phyloP scores from a whole-genome alignment of 2,797 vertebrate genomes.

The Columba guinea region DNA sequence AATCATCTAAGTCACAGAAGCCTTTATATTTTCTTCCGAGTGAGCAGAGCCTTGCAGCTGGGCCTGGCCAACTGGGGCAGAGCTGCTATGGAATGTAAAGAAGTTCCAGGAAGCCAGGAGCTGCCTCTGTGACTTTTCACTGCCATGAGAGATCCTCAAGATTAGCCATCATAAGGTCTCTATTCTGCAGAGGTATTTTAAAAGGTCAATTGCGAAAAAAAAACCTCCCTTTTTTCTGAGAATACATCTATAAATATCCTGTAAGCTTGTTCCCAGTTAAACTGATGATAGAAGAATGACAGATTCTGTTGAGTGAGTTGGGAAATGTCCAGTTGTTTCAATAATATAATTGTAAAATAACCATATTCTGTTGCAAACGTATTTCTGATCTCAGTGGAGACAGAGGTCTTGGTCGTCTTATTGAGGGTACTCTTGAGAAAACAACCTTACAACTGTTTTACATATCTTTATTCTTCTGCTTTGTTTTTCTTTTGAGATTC shows the following conservation, averaged over 20 bases:
- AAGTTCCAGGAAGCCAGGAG: neutral
- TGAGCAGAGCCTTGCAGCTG: neutral
- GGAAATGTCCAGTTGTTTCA: neutral
- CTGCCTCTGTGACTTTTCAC: neutral
- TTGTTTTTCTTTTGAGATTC: neutral
- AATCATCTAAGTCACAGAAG: neutral
- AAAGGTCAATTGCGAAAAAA: neutral
- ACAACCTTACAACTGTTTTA: neutral
- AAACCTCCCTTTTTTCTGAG: neutral
- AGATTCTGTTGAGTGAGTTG: neutral
- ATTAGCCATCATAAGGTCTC: neutral
- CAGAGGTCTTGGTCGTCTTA: neutral
- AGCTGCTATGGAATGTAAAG: neutral
- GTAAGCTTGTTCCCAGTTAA: neutral
- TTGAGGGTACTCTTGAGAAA: neutral
- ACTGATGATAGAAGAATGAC: neutral
- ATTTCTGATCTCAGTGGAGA: neutral
- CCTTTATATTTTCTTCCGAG: neutral
- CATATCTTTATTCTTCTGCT: neutral
- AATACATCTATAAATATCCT: neutral
- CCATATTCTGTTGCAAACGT: neutral
- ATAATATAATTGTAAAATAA: neutral
- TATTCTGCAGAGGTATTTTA: neutral
- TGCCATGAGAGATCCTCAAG: neutral
- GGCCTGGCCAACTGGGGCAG: neutral